Conservation (phyloP, 1,140 invertebrate species). For the Piezodorus guildinii region DNA sequence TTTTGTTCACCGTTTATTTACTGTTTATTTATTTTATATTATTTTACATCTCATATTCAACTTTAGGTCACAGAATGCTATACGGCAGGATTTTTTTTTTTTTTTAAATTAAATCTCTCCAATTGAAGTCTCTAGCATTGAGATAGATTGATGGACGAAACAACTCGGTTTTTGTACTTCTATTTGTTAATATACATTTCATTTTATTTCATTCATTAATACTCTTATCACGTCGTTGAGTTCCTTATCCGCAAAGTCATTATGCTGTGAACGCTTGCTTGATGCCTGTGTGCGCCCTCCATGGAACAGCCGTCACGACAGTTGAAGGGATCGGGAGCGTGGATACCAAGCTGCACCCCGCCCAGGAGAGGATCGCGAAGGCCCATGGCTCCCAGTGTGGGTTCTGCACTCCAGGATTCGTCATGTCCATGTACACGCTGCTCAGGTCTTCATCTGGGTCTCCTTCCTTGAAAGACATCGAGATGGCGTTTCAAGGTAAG, state of each 20-base stretch:
- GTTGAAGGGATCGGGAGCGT: constrained; percentile 76
- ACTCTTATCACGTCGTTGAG: too few relatives aligned
- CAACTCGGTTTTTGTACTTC: too few relatives aligned
- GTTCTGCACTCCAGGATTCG: constrained; percentile 83
- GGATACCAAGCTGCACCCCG: constrained; percentile 59
- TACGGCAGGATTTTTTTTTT: too few relatives aligned
- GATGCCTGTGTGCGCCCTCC: constrained; percentile 67
- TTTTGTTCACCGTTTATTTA: too few relatives aligned
- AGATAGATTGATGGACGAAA: too few relatives aligned
- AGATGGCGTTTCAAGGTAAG: constrained; percentile 65
- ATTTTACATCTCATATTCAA: too few relatives aligned
- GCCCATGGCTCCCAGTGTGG: constrained; percentile 84
- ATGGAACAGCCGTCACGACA: constrained; percentile 76
- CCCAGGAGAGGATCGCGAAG: constrained; percentile 76
- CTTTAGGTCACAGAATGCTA: too few relatives aligned
- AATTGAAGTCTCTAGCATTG: too few relatives aligned
- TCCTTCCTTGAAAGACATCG: constrained; percentile 59
- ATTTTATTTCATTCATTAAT: too few relatives aligned
- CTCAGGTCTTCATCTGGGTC: constrained; percentile 47
- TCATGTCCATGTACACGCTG: constrained; percentile 88
- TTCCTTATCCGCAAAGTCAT: constrained; percentile 46
- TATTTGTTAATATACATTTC: too few relatives aligned
- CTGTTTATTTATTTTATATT: too few relatives aligned
- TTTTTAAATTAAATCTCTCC: too few relatives aligned
- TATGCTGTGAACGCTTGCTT: constrained; percentile 81